Evolutionary conservation across 2,888 invertebrate genomes (phyloP), one percentile per base, ranked within the genome.

Genomic region (Hetaerina titia): DNA sequence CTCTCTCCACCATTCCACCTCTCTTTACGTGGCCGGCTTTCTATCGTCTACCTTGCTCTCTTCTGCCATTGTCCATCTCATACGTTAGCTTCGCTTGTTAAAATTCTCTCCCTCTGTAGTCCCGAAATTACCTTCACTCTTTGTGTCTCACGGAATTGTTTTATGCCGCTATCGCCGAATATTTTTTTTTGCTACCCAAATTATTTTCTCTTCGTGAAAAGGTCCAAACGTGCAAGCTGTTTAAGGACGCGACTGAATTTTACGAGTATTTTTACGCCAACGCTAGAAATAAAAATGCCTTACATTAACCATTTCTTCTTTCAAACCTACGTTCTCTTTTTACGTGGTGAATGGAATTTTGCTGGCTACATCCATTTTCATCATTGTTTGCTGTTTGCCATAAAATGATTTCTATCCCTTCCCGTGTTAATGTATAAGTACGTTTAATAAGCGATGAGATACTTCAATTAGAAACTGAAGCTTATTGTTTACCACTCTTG

Each of bases 191-290:
- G 17, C 69, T n/a, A 31, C 81, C n/a, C 81, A 81, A 81, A 81
- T 81, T 81, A 81, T 81, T 81, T 31, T 9, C 81, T 31, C 31
- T 81, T 81, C 81, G 81, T 81, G 81, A 81, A 81, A 81, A 0
- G 81, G 81, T 81, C 25, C 31, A 11, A 81, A 13, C 25, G 81
- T 31, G 2, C 81, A 31, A 7, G 81, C 81, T 31, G 31, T 81
- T 81, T 81, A 81, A 81, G 81, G 31, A 25, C 11, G 81, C 81
- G 31, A 31, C 81, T 22, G 81, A 81, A 25, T 81, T 81, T 81
- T 81, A 81, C 31, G 81, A 81, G 81, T 4, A 81, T 81, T 81
- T 81, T 81, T 81, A 81, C 81, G 81, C 81, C 25, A 31, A 31
- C 81, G 81, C 31, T 1, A 81, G 81, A 11, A 31, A 81, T 81